Conservation (phyloP, 2,888 invertebrate species). For the Meteorus cinctellus region DNA sequence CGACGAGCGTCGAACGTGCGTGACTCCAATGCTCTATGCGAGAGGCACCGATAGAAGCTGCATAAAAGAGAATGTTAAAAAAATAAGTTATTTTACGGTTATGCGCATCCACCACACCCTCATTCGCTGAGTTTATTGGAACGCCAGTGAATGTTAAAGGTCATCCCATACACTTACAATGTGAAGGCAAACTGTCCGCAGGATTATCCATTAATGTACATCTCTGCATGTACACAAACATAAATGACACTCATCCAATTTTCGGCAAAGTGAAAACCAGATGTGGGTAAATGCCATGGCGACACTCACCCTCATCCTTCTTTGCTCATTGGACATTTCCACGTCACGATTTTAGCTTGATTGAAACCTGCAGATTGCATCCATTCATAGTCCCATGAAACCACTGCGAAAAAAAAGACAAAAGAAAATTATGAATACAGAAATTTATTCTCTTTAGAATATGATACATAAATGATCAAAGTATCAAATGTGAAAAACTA, state of each 20-base stretch:
- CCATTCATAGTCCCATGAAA: neutral
- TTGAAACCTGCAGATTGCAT: neutral
- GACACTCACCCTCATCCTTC: conserved; percentile 7
- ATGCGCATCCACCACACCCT: conserved; percentile 48
- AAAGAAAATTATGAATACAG: neutral
- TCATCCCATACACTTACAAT: conserved; percentile 12
- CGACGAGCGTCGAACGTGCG: conserved; percentile 38
- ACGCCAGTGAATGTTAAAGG: neutral
- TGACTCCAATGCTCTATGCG: conserved; percentile 33
- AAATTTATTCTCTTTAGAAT: neutral
- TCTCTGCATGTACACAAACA: neutral
- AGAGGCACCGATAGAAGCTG: neutral
- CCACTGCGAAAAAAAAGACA: neutral
- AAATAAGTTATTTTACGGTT: conserved; percentile 49
- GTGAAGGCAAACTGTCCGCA: conserved; percentile 11
- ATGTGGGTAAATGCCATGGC: conserved; percentile 25
- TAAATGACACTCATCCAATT: conserved; percentile 30
- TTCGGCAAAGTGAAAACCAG: conserved; percentile 7
- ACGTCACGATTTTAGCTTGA: neutral
- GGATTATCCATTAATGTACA: conserved; percentile 11
- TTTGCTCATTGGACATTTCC: neutral
- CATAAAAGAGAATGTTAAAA: conserved; percentile 1
- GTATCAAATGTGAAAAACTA: neutral
- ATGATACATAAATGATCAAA: neutral
- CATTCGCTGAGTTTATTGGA: conserved; percentile 36